These are phyloP conservation scores for Anodontia alba DNA, from an alignment of 2,888 invertebrate genomes.

Conservation along the genomic window DNA sequence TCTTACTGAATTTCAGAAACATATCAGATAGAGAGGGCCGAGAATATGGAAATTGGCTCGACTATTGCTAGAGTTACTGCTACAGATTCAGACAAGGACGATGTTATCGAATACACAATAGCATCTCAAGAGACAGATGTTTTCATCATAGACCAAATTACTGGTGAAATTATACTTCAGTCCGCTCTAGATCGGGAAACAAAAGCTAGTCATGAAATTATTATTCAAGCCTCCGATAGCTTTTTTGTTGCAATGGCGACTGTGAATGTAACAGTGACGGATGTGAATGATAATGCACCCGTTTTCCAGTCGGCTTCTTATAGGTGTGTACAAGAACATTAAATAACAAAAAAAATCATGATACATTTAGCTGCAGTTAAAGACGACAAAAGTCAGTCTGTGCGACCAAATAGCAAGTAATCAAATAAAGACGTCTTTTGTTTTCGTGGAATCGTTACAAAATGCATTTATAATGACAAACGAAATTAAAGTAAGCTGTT, in stretches of 20 bases:
- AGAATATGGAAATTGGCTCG: constrained; percentile 53
- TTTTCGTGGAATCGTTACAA: too few relatives aligned
- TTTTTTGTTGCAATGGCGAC: constrained; percentile 62
- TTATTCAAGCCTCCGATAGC: constrained; percentile 70
- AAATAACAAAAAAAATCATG: too few relatives aligned
- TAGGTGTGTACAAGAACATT: constrained; percentile 35
- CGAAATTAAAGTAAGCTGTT: too few relatives aligned
- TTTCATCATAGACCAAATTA: constrained; percentile 65
- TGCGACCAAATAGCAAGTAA: too few relatives aligned
- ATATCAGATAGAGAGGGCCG: constrained; percentile 53
- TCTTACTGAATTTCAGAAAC: too few relatives aligned
- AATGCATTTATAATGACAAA: too few relatives aligned
- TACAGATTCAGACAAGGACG: constrained; percentile 66
- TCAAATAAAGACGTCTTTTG: too few relatives aligned
- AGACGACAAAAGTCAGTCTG: too few relatives aligned
- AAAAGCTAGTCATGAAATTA: constrained; percentile 42
- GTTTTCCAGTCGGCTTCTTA: constrained; percentile 51
- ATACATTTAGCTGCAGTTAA: too few relatives aligned
- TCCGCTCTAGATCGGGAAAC: constrained; percentile 68
- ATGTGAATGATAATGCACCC: constrained; percentile 76
- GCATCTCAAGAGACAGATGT: constrained; percentile 48
- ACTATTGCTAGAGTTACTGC: constrained; percentile 64
- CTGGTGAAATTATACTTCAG: constrained; percentile 65
- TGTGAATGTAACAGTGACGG: constrained; percentile 73
- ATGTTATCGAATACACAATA: constrained; percentile 65